phyloP scores from a whole-genome alignment of 1,140 invertebrate genomes.

The Drosophila pachea region DNA sequence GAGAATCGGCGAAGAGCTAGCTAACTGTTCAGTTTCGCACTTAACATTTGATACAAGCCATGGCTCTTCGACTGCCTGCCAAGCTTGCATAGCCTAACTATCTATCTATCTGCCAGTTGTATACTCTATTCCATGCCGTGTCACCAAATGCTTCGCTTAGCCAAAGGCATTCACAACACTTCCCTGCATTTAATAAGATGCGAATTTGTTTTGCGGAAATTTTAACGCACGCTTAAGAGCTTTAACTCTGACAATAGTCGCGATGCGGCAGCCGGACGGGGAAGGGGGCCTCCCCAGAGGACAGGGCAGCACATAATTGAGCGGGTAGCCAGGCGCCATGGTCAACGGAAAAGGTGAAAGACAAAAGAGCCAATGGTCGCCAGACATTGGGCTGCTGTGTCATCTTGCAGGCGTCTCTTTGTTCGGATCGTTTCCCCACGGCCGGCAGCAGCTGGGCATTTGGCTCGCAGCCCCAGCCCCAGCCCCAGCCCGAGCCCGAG shows the following conservation, averaged over 20 bases:
- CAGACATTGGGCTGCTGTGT: conserved; percentile 55
- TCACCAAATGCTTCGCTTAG: background rate
- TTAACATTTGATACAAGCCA: no score
- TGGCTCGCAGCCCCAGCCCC: no score
- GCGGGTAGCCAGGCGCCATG: conserved; percentile 50
- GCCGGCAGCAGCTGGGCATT: conserved; percentile 12
- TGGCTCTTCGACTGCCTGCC: no score
- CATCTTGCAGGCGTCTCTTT: conserved; percentile 69
- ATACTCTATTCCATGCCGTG: background rate
- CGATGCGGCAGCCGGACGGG: background rate
- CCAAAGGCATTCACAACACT: background rate
- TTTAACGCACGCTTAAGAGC: conserved; percentile 39
- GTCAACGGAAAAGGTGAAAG: conserved; percentile 65
- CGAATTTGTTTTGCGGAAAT: conserved; percentile 32
- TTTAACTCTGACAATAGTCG: conserved; percentile 27
- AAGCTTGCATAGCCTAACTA: no score
- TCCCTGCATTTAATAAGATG: conserved; percentile 26
- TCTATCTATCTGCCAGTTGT: no score
- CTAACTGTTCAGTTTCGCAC: no score
- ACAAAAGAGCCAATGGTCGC: conserved; percentile 39
- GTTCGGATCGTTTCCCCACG: conserved; percentile 30
- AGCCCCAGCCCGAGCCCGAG: no score
- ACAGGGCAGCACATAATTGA: background rate
- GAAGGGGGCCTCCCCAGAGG: background rate
- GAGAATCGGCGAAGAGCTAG: background rate